Evolutionary conservation across 2,888 invertebrate species (phyloP), one percentile per base, ranked within the genome.

Genomic region (Drosophila parthenogenetica): DNA sequence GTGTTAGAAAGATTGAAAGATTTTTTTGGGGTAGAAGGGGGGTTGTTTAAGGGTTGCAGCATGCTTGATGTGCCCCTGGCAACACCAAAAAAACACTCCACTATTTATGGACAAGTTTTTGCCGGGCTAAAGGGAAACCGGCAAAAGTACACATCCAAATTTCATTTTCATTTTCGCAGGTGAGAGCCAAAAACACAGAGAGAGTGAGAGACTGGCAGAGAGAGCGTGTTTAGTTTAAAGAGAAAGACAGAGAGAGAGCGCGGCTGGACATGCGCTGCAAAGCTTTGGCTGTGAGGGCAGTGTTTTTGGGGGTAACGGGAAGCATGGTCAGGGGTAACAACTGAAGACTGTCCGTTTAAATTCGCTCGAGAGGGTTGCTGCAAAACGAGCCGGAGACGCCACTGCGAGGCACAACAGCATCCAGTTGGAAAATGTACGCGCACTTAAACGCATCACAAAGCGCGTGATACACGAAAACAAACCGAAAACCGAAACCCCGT

Each of bases 351-450:
- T 48, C 62, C 65, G 22, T 32, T 55, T 16, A 45, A 45, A 29
- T 57, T 37, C 17, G 35, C 35, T 37, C 8, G 37, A 32, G 61
- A 66, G 79, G 78, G 78, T 79, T 73, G 77, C 77, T 80, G 77
- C 72, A 69, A 73, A 78, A 57, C 19, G 55, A 55, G 69, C 62
- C 73, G 62, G 71, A 79, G 72, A 71, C 66, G 50, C 66, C 32
- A 62, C 62, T 39, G 50, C 67, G 50, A 62, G 73, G 50, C 72
- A 72, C 60, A 90, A 73, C 90, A 90, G 90, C 91, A 90, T 90
- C 90, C 90, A 90, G 91, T 90, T 91, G 89, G 90, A 88, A 91
- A 90, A 90, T 79, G 89, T 83, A 81, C 82, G 86, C 87, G 88
- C 71, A 87, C 55, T 83, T 51, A 81, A 79, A 88, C 88, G 88